Evolutionary conservation across 2,113 vertebrate species (phyloP).

Genomic region (Syngnathus floridae): DNA sequence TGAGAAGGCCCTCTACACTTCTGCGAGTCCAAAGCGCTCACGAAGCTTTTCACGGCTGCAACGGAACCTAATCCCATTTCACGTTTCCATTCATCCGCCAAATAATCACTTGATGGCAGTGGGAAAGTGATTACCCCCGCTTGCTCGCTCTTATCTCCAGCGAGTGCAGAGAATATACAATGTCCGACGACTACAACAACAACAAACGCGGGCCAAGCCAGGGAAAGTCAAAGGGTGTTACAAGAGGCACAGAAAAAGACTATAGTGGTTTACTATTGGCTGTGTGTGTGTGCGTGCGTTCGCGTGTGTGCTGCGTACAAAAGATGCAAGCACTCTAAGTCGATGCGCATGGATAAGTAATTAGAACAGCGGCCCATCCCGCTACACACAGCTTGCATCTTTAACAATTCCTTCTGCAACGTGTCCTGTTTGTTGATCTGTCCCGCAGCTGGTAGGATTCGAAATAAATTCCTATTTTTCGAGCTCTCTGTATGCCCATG

Average conservation of each 20-base stretch:
- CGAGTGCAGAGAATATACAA: slow-evolving; percentile 52
- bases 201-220: slow-evolving; percentile 44
- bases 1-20: background rate
- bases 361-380: slow-evolving; percentile 59
- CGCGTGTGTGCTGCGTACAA: slow-evolving; percentile 33
- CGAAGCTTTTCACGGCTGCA: slow-evolving; percentile 33
- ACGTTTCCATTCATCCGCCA: slow-evolving; percentile 49
- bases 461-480: slow-evolving; percentile 28
- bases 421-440: slow-evolving; percentile 10
- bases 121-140: slow-evolving; percentile 66
- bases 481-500: background rate
- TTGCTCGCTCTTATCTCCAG: slow-evolving; percentile 62
- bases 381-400: slow-evolving; percentile 45
- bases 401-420: slow-evolving; percentile 34
- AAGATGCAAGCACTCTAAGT: slow-evolving; percentile 49
- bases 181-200: slow-evolving; percentile 46
- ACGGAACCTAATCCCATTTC: slow-evolving; percentile 66
- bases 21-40: background rate
- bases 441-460: slow-evolving; percentile 27
- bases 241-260: slow-evolving; percentile 20
- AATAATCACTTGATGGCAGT: slow-evolving; percentile 69
- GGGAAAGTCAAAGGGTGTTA: slow-evolving; percentile 24
- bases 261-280: slow-evolving; percentile 22
- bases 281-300: slow-evolving; percentile 16
- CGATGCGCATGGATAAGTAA: slow-evolving; percentile 63